Percentiles rank a stretch among this genome's conserved stretches.
phyloP scores from a whole-genome alignment of 2,888 invertebrate genomes.

The Lithodes maja region DNA sequence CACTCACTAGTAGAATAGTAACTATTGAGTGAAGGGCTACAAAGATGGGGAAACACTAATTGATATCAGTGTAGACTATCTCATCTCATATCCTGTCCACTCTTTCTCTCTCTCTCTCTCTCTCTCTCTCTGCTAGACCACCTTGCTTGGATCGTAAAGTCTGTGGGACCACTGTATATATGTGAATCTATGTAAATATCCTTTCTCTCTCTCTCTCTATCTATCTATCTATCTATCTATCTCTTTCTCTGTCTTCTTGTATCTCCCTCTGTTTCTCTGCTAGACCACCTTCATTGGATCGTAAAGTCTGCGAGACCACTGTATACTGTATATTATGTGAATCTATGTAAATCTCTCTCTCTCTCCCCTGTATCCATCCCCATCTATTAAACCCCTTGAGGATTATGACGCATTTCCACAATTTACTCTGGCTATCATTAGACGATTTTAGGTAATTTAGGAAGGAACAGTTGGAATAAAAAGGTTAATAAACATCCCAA shows the following conservation, averaged over 20 bases:
- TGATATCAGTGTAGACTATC: neutral
- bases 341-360: too few species aligned
- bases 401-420: too few species aligned
- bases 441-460: too few species aligned
- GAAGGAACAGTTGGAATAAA: too few species aligned
- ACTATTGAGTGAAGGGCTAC: neutral
- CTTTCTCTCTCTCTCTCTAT: constrained; percentile 21
- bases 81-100: neutral
- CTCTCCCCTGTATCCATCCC: neutral
- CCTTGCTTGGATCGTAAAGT: neutral
- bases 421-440: too few species aligned
- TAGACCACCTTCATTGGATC: neutral
- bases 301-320: too few species aligned
- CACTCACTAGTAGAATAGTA: constrained; percentile 10
- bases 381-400: too few species aligned
- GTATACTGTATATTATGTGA: too few species aligned
- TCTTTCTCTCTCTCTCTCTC: neutral
- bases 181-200: neutral
- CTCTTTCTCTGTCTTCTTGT: neutral
- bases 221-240: constrained; percentile 18
- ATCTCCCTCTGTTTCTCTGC: neutral
- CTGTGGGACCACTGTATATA: too few species aligned
- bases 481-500: too few species aligned
- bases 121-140: neutral
- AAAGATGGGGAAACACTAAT: neutral